Evolutionary conservation across 2,113 vertebrate genomes (phyloP).

Genomic region (Spizaetus ornatus): DNA sequence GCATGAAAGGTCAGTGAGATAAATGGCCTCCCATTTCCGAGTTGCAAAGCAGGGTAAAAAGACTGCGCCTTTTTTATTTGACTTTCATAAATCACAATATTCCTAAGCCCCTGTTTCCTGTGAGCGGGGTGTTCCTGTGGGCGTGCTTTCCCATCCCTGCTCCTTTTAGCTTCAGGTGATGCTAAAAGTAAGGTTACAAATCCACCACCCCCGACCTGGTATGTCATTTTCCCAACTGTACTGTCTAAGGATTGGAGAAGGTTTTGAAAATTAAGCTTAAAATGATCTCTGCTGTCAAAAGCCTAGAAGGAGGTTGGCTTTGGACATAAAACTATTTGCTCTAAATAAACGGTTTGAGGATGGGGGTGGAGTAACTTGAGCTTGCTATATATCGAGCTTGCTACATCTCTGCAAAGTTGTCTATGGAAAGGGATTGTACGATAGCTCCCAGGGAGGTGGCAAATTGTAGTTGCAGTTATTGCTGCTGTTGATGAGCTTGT

Average conservation of each 20-base stretch:
- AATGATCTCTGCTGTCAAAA: neutral
- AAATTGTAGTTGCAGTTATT: neutral
- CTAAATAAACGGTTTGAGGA: neutral
- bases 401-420: neutral
- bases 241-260: neutral
- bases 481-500: neutral
- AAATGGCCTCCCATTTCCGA: neutral
- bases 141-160: neutral
- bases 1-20: neutral
- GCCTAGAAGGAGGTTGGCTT: neutral
- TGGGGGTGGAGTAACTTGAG: neutral
- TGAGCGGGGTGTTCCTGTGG: neutral
- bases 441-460: neutral
- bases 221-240: neutral
- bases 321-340: neutral
- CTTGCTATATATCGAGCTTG: neutral
- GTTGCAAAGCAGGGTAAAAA: neutral
- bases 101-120: neutral
- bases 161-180: neutral
- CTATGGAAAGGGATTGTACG: neutral
- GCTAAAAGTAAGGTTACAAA: neutral
- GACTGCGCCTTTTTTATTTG: neutral
- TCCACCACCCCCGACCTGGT: neutral
- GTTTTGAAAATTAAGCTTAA: neutral
- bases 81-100: neutral